These are phyloP conservation scores for Drosophila peninsularis DNA, from an alignment of 2,888 invertebrate species.

Conservation along the genomic window DNA sequence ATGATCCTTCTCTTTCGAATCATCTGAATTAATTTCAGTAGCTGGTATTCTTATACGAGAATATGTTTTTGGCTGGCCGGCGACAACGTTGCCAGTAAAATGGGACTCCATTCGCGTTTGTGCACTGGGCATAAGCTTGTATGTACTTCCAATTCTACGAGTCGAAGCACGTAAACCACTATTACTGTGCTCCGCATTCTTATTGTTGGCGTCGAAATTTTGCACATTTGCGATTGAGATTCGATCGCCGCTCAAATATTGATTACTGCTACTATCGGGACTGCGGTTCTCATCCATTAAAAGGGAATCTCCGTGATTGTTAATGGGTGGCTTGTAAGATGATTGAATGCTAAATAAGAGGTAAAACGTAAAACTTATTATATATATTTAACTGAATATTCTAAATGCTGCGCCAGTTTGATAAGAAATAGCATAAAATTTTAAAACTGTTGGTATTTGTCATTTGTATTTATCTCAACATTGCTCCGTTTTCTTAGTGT, in stretches of 20 bases:
- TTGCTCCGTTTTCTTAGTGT: no score
- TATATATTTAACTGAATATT: not conserved
- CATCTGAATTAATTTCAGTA: conserved; percentile 19
- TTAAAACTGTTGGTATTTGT: no score
- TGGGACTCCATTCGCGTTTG: conserved; percentile 25
- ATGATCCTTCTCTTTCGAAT: conserved; percentile 35
- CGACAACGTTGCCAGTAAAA: conserved; percentile 38
- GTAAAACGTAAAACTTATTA: not conserved
- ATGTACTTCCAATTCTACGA: conserved; percentile 41
- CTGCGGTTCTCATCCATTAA: conserved; percentile 80
- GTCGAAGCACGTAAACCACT: conserved; percentile 34
- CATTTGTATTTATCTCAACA: no score
- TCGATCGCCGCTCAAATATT: conserved; percentile 53
- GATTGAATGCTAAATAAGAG: conserved; percentile 49
- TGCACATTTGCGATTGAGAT: conserved; percentile 56
- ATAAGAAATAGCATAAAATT: no score
- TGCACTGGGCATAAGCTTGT: conserved; percentile 3
- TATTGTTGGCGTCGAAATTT: conserved; percentile 28
- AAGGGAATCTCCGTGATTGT: conserved; percentile 50
- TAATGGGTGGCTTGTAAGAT: conserved; percentile 42
- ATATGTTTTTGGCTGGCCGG: conserved; percentile 11
- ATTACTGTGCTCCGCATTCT: conserved; percentile 16
- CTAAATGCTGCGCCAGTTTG: not conserved
- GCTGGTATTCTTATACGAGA: conserved; percentile 38
- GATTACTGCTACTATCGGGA: conserved; percentile 64